These are phyloP conservation scores for Callospermophilus lateralis DNA, from an alignment of 2,113 vertebrate genomes.

Conservation along the genomic window DNA sequence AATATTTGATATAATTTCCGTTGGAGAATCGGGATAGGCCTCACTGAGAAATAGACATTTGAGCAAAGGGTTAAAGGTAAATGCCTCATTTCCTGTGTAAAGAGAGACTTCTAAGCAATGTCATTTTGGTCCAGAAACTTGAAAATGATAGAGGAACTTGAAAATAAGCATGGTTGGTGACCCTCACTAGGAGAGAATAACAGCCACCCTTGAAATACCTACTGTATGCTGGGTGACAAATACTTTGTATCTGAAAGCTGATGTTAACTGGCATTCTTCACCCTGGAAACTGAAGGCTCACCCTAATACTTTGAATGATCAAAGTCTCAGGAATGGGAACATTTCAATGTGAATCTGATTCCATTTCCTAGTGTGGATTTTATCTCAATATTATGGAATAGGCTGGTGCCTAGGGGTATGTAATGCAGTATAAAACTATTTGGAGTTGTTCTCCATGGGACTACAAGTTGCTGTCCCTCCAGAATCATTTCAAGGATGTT, in stretches of 20 bases:
- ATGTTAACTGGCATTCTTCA: neutral
- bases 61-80: neutral
- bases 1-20: neutral
- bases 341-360: constrained; percentile 1
- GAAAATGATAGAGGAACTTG: neutral
- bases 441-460: neutral
- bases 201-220: neutral
- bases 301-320: neutral
- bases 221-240: neutral
- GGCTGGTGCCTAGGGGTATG: neutral
- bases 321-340: neutral
- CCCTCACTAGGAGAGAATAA: neutral
- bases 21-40: neutral
- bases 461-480: neutral
- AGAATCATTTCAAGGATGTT: neutral
- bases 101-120: neutral
- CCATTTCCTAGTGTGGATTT: neutral
- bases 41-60: neutral
- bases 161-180: neutral
- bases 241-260: neutral
- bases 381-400: neutral
- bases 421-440: neutral
- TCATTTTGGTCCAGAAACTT: neutral
- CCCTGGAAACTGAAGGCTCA: neutral
- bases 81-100: neutral